Conservation (phyloP, 2,113 vertebrate genomes). For the Willisornis vidua region DNA sequence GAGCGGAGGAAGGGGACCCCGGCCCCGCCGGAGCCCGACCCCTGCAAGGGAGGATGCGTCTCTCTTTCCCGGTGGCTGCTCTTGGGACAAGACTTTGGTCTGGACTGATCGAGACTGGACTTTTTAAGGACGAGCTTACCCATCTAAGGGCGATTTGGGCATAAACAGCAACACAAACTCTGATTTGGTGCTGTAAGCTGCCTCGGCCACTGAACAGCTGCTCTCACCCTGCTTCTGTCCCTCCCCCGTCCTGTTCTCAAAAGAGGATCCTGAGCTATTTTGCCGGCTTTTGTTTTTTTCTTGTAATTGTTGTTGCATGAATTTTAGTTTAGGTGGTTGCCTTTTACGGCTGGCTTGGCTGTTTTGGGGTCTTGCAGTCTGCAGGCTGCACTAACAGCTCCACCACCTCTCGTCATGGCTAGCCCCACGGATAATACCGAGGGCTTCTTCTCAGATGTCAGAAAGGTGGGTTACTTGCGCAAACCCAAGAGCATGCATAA, state of each 20-base stretch:
- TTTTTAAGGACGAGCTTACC: slow-evolving; percentile 56
- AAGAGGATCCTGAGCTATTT: slow-evolving; percentile 21
- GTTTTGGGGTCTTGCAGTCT: neutral
- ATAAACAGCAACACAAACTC: slow-evolving; percentile 70
- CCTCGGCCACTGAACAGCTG: slow-evolving; percentile 70
- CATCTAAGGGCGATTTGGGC: slow-evolving; percentile 43
- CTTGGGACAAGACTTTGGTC: slow-evolving; percentile 35
- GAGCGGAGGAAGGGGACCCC: neutral
- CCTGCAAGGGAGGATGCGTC: slow-evolving; percentile 55
- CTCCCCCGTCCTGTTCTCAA: slow-evolving; percentile 7
- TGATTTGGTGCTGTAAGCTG: slow-evolving; percentile 64
- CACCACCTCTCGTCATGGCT: slow-evolving; percentile 70
- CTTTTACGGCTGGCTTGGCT: neutral
- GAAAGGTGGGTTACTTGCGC: slow-evolving; percentile 92
- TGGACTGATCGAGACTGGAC: slow-evolving; percentile 30
- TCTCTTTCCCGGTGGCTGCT: neutral
- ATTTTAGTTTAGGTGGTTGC: slow-evolving; percentile 42
- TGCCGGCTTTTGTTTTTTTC: neutral
- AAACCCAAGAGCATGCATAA: slow-evolving; percentile 95
- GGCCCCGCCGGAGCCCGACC: neutral
- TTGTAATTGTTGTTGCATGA: slow-evolving; percentile 22
- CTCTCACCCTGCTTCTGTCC: slow-evolving; percentile 18
- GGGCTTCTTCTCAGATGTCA: slow-evolving; percentile 88
- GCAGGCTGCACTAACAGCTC: neutral
- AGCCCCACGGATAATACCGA: slow-evolving; percentile 80